These are phyloP conservation scores for Trigoniulus corallinus DNA, from an alignment of 1,140 invertebrate species.

Conservation along the genomic window DNA sequence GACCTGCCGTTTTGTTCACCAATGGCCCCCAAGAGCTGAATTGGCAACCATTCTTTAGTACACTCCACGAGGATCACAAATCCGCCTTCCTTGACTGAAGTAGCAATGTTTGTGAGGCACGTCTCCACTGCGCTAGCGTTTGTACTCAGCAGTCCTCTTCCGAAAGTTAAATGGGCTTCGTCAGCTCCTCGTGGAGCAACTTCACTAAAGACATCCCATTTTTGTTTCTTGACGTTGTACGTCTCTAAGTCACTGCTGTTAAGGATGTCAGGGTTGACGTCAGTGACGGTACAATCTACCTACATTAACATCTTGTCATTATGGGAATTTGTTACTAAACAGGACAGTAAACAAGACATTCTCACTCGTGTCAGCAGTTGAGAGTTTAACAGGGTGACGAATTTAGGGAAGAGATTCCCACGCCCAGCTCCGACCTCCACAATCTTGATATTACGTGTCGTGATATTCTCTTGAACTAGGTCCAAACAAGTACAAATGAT, in stretches of 20 bases:
- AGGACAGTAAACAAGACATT: too few relatives aligned
- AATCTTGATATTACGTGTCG: not conserved
- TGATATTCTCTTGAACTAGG: not conserved
- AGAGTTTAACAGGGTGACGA: not conserved
- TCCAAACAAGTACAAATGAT: not conserved
- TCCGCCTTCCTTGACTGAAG: conserved; percentile 49
- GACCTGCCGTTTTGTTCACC: too few relatives aligned
- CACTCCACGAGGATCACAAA: conserved; percentile 61
- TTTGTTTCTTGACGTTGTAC: conserved; percentile 17
- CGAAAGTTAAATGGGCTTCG: conserved; percentile 22
- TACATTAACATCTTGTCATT: too few relatives aligned
- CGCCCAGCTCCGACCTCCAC: not conserved
- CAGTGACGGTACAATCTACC: not conserved
- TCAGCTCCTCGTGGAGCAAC: conserved; percentile 11
- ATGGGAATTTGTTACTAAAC: too few relatives aligned
- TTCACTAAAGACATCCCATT: conserved; percentile 20
- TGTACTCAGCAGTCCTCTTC: conserved; percentile 16
- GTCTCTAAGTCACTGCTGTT: conserved; percentile 18
- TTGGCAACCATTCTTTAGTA: conserved; percentile 28
- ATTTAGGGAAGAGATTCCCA: not conserved
- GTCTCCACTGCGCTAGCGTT: not conserved
- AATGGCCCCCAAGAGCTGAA: conserved; percentile 14
- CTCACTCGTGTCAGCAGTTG: not conserved
- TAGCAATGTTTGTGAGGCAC: conserved; percentile 31
- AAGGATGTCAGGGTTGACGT: conserved; percentile 17